Evolutionary conservation across 1,140 invertebrate species (phyloP).

Genomic region (Orchestia grillus): DNA sequence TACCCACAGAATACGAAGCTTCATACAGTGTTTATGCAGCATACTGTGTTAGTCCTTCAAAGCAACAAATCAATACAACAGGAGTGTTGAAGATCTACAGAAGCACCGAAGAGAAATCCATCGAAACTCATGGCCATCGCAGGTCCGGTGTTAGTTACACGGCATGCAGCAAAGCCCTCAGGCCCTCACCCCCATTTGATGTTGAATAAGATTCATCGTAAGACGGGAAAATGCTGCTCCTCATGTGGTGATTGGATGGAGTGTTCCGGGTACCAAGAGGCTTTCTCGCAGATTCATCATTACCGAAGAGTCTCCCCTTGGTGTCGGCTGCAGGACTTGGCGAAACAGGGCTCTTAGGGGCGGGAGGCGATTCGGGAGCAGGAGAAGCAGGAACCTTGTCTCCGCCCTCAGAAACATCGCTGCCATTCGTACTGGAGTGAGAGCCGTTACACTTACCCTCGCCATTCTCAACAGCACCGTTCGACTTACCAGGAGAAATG

Average conservation of each 20-base stretch:
- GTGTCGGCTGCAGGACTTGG: neutral
- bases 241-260: slow-evolving; percentile 51
- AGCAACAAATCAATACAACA: neutral
- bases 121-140: neutral
- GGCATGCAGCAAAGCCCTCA: neutral
- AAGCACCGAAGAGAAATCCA: neutral
- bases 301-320: neutral
- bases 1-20: neutral
- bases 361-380: neutral
- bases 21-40: neutral
- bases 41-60: neutral
- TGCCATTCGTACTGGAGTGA: neutral
- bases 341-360: neutral
- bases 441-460: slow-evolving; percentile 30
- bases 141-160: neutral
- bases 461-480: neutral
- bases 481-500: neutral
- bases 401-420: neutral
- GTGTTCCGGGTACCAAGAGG: neutral
- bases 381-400: neutral
- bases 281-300: neutral
- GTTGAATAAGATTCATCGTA: slow-evolving; percentile 24
- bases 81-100: neutral
- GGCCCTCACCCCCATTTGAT: slow-evolving; percentile 10
- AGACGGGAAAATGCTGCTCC: slow-evolving; percentile 45